phyloP scores from a whole-genome alignment of 2,888 invertebrate species.

The Cordylochernes scorpioides region DNA sequence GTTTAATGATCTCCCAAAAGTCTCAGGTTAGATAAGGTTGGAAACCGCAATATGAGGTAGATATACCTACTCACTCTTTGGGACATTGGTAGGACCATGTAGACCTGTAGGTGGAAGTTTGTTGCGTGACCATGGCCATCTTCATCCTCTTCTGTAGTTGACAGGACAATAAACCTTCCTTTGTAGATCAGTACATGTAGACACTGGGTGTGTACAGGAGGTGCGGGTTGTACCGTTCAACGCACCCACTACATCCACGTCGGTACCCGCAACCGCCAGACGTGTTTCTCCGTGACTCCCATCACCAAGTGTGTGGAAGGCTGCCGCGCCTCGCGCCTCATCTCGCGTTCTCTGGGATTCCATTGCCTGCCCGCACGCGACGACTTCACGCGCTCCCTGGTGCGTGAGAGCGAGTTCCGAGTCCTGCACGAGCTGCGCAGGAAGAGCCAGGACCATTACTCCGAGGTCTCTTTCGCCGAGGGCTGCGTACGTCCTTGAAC shows the following conservation, averaged over 20 bases:
- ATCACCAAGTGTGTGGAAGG: conserved; percentile 4
- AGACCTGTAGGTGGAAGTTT: no score
- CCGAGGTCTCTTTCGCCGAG: conserved; percentile 6
- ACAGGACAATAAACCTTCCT: background rate
- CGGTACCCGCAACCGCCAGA: conserved; percentile 3
- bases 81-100: no score
- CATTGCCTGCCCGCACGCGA: conserved; percentile 8
- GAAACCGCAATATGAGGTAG: no score
- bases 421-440: conserved; percentile 6
- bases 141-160: background rate
- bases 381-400: conserved; percentile 5
- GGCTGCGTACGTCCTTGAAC: conserved; percentile 3
- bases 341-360: conserved; percentile 3
- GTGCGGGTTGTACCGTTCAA: conserved; percentile 6
- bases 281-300: conserved; percentile 9
- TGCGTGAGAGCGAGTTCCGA: conserved; percentile 4
- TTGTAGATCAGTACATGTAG: no score
- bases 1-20: no score
- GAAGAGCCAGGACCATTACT: conserved; percentile 8
- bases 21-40: no score
- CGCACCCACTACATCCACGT: conserved; percentile 3
- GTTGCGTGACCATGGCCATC: no score
- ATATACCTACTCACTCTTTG: no score
- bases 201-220: conserved; percentile 3
- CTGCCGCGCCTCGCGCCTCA: conserved; percentile 3